Evolutionary conservation across 37 sponge, comb jelly and placozoan genomes (phyloP), one percentile per base, ranked within the genome.

Genomic region (Geodia barretti): DNA sequence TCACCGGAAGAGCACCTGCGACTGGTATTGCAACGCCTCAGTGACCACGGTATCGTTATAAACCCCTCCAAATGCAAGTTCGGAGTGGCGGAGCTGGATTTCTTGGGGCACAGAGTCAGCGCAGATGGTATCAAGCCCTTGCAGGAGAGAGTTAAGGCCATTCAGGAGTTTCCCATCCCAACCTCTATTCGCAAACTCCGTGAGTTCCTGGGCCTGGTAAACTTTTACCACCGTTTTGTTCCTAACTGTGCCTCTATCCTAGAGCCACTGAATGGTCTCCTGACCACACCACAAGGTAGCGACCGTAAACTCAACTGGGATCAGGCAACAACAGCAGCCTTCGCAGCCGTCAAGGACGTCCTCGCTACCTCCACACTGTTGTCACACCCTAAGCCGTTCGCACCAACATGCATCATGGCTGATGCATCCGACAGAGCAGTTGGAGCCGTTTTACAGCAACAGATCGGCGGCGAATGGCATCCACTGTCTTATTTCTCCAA

Each of bases 161-260:
- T 84, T 21, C 60, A 62, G 26, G 63, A 76, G 29, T 86, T 86
- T 37, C 80, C 75, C 5, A 28, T 35, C 38, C 78, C 78, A 0
- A 59, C 68, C 60, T 32, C 80, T 3, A 61, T 68, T 33, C 77
- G 76, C 76, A 74, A 83, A 39, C 70, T 83, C 0, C 64, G 75
- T 58, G 43, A 85, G 72, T 77, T 77, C 33, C 72, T 85, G 1
- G 73, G 72, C 24, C 28, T 78, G 64, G 43, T 86, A 42, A 86
- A 79, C 40, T 86, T 86, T 39, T 86, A 86, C 73, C 73, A 34
- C n/a, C 75, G 80, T 40, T 86, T 86, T 41, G 20, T 79, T 37
- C 74, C 87, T 7, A 47, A 77, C 37, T 47, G 84, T 75, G 76
- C 76, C 2, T 7, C 41, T 17, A 64, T 75, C 58, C 77, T 84